These are phyloP conservation scores for Diorhabda elongata DNA, from an alignment of 1,140 invertebrate species.

Conservation along the genomic window DNA sequence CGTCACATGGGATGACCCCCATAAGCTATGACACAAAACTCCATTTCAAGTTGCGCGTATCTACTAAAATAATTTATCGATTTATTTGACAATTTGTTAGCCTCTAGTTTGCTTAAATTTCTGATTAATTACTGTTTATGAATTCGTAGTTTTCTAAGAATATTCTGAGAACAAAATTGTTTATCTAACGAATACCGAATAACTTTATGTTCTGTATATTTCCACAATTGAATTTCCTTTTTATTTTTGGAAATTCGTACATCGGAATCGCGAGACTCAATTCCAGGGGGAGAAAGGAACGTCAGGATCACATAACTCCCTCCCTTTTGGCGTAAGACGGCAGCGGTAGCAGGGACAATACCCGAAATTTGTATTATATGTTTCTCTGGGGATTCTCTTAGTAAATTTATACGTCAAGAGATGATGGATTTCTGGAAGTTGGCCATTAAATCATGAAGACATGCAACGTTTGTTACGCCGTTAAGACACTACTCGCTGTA, in stretches of 20 bases:
- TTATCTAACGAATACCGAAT: too few species aligned
- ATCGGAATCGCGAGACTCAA: background rate
- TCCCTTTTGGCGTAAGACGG: constrained; percentile 1
- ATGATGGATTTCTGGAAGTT: constrained; percentile 26
- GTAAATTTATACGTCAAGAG: constrained; percentile 28
- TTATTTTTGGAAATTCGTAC: background rate
- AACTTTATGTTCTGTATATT: too few species aligned
- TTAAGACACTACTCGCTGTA: constrained; percentile 16
- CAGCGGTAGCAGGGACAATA: constrained; percentile 6
- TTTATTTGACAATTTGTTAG: too few species aligned
- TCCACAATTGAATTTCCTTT: background rate
- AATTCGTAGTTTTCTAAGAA: too few species aligned
- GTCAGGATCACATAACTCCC: background rate
- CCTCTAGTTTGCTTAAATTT: too few species aligned
- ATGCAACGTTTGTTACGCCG: constrained; percentile 18
- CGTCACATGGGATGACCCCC: too few species aligned
- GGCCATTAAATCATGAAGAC: constrained; percentile 21
- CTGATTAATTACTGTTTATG: too few species aligned
- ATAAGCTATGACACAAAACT: too few species aligned
- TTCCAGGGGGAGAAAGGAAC: background rate
- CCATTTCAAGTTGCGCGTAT: too few species aligned
- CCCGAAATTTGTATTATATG: constrained; percentile 9
- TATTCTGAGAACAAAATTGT: too few species aligned
- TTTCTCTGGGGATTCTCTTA: constrained; percentile 18
- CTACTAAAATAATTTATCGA: too few species aligned